Conservation (phyloP, 2,888 invertebrate genomes). For the Caenorhabditis sp. region DNA sequence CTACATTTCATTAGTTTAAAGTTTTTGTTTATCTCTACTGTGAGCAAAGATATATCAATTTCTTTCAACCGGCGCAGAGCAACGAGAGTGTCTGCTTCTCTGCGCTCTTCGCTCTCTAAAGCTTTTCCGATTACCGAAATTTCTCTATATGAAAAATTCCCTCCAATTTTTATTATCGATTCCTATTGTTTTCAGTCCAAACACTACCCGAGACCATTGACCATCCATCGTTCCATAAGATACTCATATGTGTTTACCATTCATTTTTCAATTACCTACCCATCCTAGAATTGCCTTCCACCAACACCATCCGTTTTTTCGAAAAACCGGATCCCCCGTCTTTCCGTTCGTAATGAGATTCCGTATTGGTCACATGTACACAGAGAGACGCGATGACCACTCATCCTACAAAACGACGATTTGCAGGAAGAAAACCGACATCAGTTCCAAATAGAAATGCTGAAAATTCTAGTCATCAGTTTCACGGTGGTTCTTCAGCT, state of each 20-base stretch:
- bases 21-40: no score
- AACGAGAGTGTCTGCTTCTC: no score
- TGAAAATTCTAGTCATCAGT: slow-evolving; percentile 25
- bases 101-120: no score
- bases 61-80: no score
- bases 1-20: no score
- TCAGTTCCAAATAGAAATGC: slow-evolving; percentile 16
- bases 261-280: slow-evolving; percentile 26
- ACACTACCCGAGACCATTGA: not conserved
- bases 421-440: not conserved
- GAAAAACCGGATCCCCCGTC: slow-evolving; percentile 15
- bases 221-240: not conserved
- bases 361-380: slow-evolving; percentile 7
- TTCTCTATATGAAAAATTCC: no score
- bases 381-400: not conserved
- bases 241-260: not conserved
- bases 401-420: slow-evolving; percentile 23
- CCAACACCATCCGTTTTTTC: not conserved
- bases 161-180: not conserved
- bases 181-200: no score
- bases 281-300: slow-evolving; percentile 7
- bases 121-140: no score
- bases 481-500: slow-evolving; percentile 30
- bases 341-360: slow-evolving; percentile 32
- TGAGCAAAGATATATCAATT: no score